Evolutionary conservation across 2,888 invertebrate genomes (phyloP).

Genomic region (Synanthedon formicaeformis): DNA sequence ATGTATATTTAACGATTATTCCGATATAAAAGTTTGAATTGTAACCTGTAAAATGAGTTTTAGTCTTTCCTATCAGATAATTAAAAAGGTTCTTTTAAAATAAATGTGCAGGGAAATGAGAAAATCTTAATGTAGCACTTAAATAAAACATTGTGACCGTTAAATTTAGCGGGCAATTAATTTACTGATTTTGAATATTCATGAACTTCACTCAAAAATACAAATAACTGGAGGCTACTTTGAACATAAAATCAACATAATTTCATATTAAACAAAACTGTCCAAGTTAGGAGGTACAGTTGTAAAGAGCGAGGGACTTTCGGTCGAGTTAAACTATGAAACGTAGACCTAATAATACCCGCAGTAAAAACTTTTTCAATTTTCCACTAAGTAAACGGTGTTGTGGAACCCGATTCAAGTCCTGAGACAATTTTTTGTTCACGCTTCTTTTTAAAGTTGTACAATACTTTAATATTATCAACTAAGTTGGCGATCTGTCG

Average conservation of each 20-base stretch:
- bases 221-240: conserved; percentile 3
- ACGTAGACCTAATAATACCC: conserved; percentile 19
- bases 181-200: neutral
- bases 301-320: neutral
- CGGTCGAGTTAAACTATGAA: conserved; percentile 3
- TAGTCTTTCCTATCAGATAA: too few relatives aligned
- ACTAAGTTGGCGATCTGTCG: too few relatives aligned
- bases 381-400: conserved; percentile 25
- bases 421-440: neutral
- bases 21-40: too few relatives aligned
- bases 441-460: neutral
- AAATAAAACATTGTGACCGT: neutral
- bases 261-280: conserved; percentile 3
- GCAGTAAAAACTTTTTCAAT: conserved; percentile 33
- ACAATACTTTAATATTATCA: neutral
- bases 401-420: conserved; percentile 1
- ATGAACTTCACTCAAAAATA: neutral
- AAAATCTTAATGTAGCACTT: too few relatives aligned
- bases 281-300: neutral
- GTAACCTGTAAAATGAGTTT: too few relatives aligned
- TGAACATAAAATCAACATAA: conserved; percentile 8
- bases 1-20: too few relatives aligned
- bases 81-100: too few relatives aligned
- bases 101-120: too few relatives aligned
- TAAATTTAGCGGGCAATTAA: neutral